Percentiles rank a stretch among this genome's conserved stretches.
Conservation (phyloP, 2,113 vertebrate species). For the Python bivittatus region DNA sequence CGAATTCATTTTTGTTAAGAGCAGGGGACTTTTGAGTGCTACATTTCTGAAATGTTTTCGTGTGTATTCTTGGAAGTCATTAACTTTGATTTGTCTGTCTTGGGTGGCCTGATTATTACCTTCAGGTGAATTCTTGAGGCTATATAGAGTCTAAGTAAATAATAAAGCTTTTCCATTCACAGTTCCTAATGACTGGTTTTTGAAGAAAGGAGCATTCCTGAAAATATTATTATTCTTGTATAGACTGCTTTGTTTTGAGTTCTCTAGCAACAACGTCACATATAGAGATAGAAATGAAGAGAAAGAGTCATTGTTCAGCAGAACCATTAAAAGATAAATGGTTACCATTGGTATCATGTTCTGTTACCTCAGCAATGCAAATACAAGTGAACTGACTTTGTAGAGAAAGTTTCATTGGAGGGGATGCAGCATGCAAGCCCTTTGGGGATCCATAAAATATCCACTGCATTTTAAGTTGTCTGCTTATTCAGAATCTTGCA, state of each 20-base stretch:
- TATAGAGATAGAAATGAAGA: background rate
- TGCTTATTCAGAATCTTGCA: background rate
- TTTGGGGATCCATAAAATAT: background rate
- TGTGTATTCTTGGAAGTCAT: background rate
- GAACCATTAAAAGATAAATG: constrained; percentile 6
- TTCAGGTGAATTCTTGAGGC: constrained; percentile 3
- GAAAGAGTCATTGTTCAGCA: constrained; percentile 2
- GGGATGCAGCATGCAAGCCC: background rate
- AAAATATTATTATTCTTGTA: background rate
- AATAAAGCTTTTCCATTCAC: background rate
- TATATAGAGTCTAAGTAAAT: background rate
- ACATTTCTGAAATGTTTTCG: background rate
- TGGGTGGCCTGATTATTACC: background rate
- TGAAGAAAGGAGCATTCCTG: background rate
- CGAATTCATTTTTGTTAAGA: background rate
- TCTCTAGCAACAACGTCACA: background rate
- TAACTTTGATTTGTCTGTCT: constrained; percentile 15
- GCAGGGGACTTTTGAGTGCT: background rate
- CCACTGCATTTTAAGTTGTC: background rate
- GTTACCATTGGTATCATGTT: background rate
- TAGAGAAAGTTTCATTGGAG: background rate
- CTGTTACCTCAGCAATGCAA: constrained; percentile 12
- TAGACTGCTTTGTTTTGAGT: background rate
- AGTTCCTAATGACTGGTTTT: background rate
- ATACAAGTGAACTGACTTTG: constrained; percentile 5